Evolutionary conservation across 1,140 invertebrate species (phyloP).

Genomic region (Hermatobates lingyangjiaoensis): DNA sequence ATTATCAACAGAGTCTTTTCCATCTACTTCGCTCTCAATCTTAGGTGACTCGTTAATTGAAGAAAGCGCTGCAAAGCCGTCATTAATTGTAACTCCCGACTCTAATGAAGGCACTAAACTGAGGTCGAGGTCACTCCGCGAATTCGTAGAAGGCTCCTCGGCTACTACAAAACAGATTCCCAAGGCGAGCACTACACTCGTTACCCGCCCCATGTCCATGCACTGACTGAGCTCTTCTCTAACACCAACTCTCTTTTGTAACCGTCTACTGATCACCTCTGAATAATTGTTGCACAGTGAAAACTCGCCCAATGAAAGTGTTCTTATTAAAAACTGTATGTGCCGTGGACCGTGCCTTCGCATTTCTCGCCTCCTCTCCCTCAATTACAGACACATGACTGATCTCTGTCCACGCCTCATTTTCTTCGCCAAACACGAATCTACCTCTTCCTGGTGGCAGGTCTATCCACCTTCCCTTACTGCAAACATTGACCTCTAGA

Average conservation of each 20-base stretch:
- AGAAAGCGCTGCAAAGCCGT: not conserved
- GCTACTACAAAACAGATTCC: not conserved
- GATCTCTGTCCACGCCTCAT: too few species aligned
- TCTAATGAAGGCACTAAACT: not conserved
- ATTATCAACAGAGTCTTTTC: slow-evolving; percentile 3
- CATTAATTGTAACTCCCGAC: not conserved
- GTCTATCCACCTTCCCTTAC: too few species aligned
- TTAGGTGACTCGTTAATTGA: not conserved
- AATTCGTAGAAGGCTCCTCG: not conserved
- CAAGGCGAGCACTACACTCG: not conserved
- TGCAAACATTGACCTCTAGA: too few species aligned
- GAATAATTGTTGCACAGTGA: not conserved
- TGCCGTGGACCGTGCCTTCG: not conserved
- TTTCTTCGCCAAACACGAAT: too few species aligned
- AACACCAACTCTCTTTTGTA: not conserved
- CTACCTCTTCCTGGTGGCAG: too few species aligned
- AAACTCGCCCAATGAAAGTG: not conserved
- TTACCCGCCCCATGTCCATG: not conserved
- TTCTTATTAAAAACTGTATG: not conserved
- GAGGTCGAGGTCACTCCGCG: not conserved
- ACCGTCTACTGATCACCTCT: not conserved
- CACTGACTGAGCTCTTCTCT: not conserved
- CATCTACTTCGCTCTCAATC: not conserved
- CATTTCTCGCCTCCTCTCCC: not conserved
- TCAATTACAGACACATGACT: not conserved